Evolutionary conservation across 2,113 vertebrate genomes (phyloP), one percentile per base, ranked within the genome.

Genomic region (Thunnus thynnus): DNA sequence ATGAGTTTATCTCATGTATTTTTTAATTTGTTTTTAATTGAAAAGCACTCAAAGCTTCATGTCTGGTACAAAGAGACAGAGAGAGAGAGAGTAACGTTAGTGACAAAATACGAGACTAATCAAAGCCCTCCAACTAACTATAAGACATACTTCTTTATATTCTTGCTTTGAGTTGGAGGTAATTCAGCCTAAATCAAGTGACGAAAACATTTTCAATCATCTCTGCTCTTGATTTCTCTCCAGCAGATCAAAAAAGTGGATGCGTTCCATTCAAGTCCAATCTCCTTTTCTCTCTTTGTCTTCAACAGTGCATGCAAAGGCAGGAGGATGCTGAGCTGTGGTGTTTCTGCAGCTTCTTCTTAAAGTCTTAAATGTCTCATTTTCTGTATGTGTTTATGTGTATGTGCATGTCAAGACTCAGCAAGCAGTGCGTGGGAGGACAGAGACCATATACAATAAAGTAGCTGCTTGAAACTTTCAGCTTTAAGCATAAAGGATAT

Each of bases 401-500:
- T 9, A 18, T 62, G 32, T 20, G 12, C 3, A 3, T 51, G 60
- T 77, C 61, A 30, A 41, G 44, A 32, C 65, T 27, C 46, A 46
- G 54, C 14, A 3, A 50, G 69, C 41, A 51, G 61, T 51, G 66
- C 2, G 86, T 76, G 77, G 77, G 78, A 62, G 62, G 61, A 56
- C 55, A 20, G 25, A 76, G 48, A 68, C 60, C 51, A 16, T 62
- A 77, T 56, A 44, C 67, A 65, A 9, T 41, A 41, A 7, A 41
- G 67, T 17, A 32, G 78, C 65, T 44, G 44, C 70, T 56, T 51
- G 4, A 63, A 68, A 60, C 22, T 54, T 55, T 27, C n/a, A 55
- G 58, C 74, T 66, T 32, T 2, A 64, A 50, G 63, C 62, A 48
- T 57, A 69, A 71, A 66, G 76, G 76, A 70, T 69, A 86, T 70